phyloP scores from a whole-genome alignment of 1,140 invertebrate genomes.

The Ceratina japonica region DNA sequence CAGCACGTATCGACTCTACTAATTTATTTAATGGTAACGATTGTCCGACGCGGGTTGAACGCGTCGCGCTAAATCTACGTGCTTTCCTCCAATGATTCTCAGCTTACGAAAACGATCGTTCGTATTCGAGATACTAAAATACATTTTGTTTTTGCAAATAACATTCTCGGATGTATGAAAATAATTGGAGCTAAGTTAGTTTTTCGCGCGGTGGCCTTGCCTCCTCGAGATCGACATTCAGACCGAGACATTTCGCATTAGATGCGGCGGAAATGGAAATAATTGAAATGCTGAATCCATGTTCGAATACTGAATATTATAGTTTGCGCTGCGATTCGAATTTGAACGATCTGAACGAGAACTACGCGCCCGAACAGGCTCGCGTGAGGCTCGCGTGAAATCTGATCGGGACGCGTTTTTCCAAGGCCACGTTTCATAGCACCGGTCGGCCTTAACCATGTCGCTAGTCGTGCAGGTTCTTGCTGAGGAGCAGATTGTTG shows the following conservation, averaged over 20 bases:
- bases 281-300: not conserved
- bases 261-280: not conserved
- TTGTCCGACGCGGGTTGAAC: not conserved
- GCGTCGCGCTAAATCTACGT: not conserved
- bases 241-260: not conserved
- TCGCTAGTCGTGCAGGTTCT: conserved; percentile 87
- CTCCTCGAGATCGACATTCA: conserved; percentile 19
- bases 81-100: not conserved
- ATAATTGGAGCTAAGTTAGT: not conserved
- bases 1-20: not conserved
- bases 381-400: not conserved
- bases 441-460: conserved; percentile 68
- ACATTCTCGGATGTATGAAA: conserved; percentile 1
- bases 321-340: conserved; percentile 3
- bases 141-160: not conserved
- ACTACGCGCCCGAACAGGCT: not conserved
- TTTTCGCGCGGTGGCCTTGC: too few species aligned
- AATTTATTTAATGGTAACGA: not conserved
- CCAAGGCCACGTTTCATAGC: conserved; percentile 40
- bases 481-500: conserved; percentile 90
- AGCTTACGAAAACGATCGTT: not conserved
- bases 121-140: not conserved
- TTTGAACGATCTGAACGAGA: not conserved
- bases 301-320: not conserved
- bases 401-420: not conserved